phyloP scores from a whole-genome alignment of 2,113 vertebrate species.

The Paramisgurnus dabryanus region DNA sequence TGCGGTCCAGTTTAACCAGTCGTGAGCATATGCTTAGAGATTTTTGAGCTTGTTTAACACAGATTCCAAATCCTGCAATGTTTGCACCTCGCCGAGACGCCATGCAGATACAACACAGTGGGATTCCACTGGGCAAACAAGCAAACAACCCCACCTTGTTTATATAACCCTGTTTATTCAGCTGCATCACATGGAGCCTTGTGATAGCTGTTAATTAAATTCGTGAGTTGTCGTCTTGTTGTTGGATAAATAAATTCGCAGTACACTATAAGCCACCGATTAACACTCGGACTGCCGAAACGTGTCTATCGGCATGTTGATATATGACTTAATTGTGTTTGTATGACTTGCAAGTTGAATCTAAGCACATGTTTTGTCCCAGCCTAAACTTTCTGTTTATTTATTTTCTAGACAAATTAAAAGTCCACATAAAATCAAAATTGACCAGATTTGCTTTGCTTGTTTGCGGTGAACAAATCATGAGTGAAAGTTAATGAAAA shows the following conservation, averaged over 20 bases:
- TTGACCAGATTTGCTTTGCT: too few species aligned
- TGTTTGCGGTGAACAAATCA: too few species aligned
- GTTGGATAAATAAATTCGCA: constrained; percentile 67
- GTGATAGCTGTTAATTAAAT: constrained; percentile 73
- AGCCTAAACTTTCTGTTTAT: background rate
- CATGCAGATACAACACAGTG: constrained; percentile 54
- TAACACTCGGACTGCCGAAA: background rate
- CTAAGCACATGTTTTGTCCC: constrained; percentile 31
- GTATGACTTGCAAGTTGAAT: background rate
- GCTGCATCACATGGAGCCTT: constrained; percentile 59
- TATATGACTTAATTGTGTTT: constrained; percentile 36
- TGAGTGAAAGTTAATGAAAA: too few species aligned
- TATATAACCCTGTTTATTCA: constrained; percentile 71
- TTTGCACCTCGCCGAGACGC: constrained; percentile 58
- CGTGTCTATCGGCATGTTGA: constrained; percentile 15
- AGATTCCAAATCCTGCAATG: constrained; percentile 61
- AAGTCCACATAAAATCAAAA: too few species aligned
- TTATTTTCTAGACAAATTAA: background rate
- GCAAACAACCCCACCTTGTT: constrained; percentile 56
- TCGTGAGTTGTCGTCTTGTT: constrained; percentile 71
- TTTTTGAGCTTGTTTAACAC: constrained; percentile 59
- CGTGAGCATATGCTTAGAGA: constrained; percentile 55
- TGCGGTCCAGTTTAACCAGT: constrained; percentile 40
- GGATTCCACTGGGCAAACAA: constrained; percentile 58
- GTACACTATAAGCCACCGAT: constrained; percentile 44